Conservation (phyloP, 2,113 vertebrate species). For the Mastomys natalensis region DNA sequence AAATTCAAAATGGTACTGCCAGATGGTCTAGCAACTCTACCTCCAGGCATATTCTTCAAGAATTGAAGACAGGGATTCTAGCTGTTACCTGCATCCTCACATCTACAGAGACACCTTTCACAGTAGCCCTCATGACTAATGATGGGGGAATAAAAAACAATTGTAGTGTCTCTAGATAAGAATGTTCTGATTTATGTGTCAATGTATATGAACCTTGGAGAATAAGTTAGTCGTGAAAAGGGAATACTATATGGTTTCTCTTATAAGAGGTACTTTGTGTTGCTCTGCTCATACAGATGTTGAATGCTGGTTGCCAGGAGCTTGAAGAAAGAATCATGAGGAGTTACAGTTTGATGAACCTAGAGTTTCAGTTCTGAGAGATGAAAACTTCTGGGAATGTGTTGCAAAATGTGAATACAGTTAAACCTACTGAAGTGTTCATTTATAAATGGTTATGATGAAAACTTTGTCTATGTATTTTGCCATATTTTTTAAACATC, state of each 20-base stretch:
- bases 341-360: background rate
- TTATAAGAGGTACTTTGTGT: background rate
- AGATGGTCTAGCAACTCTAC: background rate
- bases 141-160: background rate
- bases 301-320: background rate
- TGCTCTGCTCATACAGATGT: background rate
- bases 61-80: background rate
- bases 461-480: background rate
- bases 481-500: background rate
- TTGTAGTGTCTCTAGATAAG: background rate
- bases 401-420: background rate
- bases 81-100: background rate
- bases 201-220: background rate
- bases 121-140: background rate
- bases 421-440: background rate
- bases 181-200: background rate
- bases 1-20: background rate
- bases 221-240: background rate
- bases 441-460: slow-evolving; percentile 15
- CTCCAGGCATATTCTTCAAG: background rate
- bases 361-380: background rate
- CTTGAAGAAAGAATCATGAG: too few species aligned
- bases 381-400: background rate
- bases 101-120: background rate
- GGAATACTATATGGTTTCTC: background rate